Percentiles rank a stretch among this genome's conserved stretches.
These are phyloP conservation scores for Ceratothoa steindachneri DNA, from an alignment of 2,888 invertebrate genomes.

Conservation along the genomic window DNA sequence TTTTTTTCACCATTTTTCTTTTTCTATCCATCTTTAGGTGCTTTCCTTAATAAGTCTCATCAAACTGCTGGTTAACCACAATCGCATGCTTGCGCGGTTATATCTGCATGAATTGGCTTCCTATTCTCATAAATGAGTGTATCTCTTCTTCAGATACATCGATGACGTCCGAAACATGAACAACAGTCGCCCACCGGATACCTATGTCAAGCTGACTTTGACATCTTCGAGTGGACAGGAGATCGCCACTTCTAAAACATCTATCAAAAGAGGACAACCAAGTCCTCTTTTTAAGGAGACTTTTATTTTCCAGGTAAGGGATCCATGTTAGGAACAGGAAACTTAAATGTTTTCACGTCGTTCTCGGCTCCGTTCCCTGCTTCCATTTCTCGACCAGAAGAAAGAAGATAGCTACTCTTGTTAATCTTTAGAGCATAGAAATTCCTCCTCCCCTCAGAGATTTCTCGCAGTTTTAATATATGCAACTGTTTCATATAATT, in stretches of 20 bases:
- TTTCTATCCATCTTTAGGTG: too few relatives aligned
- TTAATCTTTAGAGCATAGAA: not conserved
- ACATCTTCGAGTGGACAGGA: conserved; percentile 90
- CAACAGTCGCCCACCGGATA: conserved; percentile 78
- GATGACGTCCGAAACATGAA: conserved; percentile 63
- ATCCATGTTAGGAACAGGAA: too few relatives aligned
- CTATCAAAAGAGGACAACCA: conserved; percentile 83
- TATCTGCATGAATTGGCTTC: too few relatives aligned
- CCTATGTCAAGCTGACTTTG: conserved; percentile 86
- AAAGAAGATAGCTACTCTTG: not conserved
- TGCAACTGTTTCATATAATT: too few relatives aligned
- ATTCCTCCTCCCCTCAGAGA: not conserved
- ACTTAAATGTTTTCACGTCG: not conserved
- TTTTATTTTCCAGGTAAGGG: conserved; percentile 82
- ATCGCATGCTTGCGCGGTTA: too few relatives aligned
- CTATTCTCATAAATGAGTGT: too few relatives aligned
- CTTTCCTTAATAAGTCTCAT: too few relatives aligned
- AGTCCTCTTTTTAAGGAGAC: conserved; percentile 94
- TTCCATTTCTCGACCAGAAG: not conserved
- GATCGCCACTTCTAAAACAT: conserved; percentile 87
- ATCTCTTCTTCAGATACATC: not conserved
- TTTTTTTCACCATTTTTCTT: too few relatives aligned
- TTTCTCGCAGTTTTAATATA: too few relatives aligned
- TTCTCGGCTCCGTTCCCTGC: not conserved
- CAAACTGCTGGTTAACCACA: too few relatives aligned